phyloP scores from a whole-genome alignment of 2,888 invertebrate genomes.

The Stegana nigrithorax region DNA sequence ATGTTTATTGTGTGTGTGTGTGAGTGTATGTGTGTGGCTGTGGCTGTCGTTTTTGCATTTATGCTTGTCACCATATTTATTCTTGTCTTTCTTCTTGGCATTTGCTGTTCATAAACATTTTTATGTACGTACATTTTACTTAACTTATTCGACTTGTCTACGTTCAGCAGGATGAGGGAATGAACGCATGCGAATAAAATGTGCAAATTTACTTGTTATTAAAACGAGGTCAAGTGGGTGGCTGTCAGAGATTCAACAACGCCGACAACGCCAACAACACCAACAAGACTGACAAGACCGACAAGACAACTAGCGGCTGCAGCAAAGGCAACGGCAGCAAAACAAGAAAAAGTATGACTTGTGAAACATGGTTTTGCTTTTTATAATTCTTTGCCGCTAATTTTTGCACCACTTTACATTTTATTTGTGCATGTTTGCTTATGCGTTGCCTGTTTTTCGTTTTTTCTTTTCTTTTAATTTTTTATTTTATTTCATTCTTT shows the following conservation, averaged over 20 bases:
- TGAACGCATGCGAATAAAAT: slow-evolving; percentile 39
- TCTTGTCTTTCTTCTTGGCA: neutral
- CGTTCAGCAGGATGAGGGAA: neutral
- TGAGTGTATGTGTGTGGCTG: too few species aligned
- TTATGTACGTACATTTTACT: neutral
- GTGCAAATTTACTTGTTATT: slow-evolving; percentile 50
- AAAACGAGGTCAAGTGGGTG: slow-evolving; percentile 56
- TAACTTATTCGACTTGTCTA: neutral
- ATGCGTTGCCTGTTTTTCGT: neutral
- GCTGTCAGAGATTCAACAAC: neutral
- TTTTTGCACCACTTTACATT: too few species aligned
- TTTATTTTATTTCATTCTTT: neutral
- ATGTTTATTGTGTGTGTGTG: too few species aligned
- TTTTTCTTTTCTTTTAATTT: neutral
- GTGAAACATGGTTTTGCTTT: slow-evolving; percentile 58
- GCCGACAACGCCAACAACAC: neutral
- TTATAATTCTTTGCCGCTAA: slow-evolving; percentile 51
- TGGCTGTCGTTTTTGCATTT: too few species aligned
- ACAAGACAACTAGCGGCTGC: neutral
- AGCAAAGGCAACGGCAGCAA: neutral
- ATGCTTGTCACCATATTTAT: too few species aligned
- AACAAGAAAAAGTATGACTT: slow-evolving; percentile 39
- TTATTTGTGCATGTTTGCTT: neutral
- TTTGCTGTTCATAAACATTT: neutral
- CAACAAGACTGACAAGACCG: neutral